Conservation (phyloP, 1,140 invertebrate species). For the Lepidurus apus region DNA sequence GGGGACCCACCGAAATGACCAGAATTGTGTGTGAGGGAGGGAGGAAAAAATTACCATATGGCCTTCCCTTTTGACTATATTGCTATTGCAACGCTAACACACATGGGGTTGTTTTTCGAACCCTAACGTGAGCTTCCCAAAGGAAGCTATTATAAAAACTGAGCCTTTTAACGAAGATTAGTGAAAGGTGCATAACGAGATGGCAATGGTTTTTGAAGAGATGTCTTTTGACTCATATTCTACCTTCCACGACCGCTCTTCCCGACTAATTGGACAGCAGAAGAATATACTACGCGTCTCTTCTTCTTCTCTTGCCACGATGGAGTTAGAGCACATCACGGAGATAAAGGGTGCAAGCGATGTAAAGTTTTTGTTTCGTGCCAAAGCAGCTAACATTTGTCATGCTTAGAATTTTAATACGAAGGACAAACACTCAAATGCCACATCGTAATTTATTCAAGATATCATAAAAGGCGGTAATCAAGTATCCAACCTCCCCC, state of each 20-base stretch:
- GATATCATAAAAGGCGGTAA: background rate
- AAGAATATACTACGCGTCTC: background rate
- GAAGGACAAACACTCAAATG: background rate
- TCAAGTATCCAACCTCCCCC: background rate
- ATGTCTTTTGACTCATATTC: background rate
- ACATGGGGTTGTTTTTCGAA: background rate
- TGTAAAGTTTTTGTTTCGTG: background rate
- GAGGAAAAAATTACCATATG: conserved; percentile 11
- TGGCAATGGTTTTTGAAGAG: background rate
- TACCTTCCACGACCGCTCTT: background rate
- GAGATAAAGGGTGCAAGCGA: background rate
- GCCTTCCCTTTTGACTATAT: background rate
- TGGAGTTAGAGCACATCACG: background rate
- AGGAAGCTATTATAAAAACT: background rate
- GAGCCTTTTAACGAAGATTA: background rate
- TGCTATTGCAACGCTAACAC: background rate
- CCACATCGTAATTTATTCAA: conserved; percentile 2
- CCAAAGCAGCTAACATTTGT: background rate
- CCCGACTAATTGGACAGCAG: background rate
- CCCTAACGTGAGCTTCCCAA: background rate
- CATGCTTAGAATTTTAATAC: background rate
- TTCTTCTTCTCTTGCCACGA: background rate
- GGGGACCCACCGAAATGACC: background rate
- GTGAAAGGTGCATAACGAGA: background rate
- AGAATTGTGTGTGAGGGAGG: background rate